These are phyloP conservation scores for Paracentrotus lividus DNA, from an alignment of 53 echinoderm and acorn worm genomes.

Conservation along the genomic window DNA sequence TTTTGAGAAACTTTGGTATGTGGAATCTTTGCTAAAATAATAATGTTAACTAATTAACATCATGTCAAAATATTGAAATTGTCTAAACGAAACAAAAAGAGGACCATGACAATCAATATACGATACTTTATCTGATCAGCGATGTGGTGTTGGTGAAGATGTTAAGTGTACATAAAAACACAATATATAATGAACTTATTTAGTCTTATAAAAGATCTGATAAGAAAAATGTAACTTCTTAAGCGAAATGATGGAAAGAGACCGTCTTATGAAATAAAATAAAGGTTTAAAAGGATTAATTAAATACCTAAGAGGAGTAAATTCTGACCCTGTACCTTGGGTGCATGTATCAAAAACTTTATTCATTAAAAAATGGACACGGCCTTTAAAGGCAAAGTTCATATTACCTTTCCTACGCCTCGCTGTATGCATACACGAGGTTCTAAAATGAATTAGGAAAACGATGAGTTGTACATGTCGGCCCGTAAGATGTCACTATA, in stretches of 20 bases:
- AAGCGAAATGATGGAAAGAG: not conserved
- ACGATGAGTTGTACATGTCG: conserved; percentile 51
- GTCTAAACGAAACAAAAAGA: too few relatives aligned
- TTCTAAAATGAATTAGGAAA: conserved; percentile 58
- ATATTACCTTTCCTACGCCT: not conserved
- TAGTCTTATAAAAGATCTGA: too few relatives aligned
- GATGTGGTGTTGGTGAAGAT: not conserved
- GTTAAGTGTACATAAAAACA: not conserved
- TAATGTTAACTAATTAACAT: too few relatives aligned
- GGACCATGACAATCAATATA: too few relatives aligned
- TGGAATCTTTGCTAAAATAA: too few relatives aligned
- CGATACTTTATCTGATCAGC: too few relatives aligned
- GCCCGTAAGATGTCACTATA: conserved; percentile 35
- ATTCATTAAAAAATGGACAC: not conserved
- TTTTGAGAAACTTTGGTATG: too few relatives aligned
- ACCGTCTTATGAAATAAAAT: not conserved
- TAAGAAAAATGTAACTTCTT: too few relatives aligned
- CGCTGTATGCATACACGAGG: conserved; percentile 21
- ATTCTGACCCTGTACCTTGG: too few relatives aligned
- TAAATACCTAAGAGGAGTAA: too few relatives aligned
- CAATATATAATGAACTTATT: not conserved
- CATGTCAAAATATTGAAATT: too few relatives aligned
- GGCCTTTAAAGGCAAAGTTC: conserved; percentile 37
- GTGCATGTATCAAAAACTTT: too few relatives aligned
- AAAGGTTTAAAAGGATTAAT: not conserved